These are phyloP conservation scores for Liparis tanakae DNA, from an alignment of 2,797 vertebrate genomes.

Conservation along the genomic window DNA sequence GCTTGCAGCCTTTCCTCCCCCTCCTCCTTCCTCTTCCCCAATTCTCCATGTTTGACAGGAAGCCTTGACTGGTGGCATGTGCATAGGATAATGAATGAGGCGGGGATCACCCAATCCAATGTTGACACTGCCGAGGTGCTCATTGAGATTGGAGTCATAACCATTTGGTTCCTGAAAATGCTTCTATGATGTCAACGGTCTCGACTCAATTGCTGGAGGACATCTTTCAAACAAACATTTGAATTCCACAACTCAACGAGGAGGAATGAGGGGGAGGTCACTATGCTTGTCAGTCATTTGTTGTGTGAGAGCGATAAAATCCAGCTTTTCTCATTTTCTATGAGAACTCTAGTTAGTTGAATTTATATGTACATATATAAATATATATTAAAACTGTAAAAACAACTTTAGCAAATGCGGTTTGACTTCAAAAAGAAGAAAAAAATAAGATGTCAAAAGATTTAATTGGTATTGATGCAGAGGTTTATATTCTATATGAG, in stretches of 20 bases:
- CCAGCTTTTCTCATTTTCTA: constrained; percentile 85
- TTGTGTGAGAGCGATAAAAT: constrained; percentile 78
- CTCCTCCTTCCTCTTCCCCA: constrained; percentile 20
- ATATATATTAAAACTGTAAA: constrained; percentile 84
- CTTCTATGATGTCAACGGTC: not conserved
- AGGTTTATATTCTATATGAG: constrained; percentile 87
- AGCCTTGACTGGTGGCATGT: constrained; percentile 19
- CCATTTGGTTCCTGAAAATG: constrained; percentile 19
- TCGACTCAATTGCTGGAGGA: constrained; percentile 5
- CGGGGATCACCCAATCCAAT: constrained; percentile 37
- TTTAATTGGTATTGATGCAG: constrained; percentile 83
- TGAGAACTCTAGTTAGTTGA: constrained; percentile 81
- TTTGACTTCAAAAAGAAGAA: constrained; percentile 69
- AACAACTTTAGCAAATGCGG: constrained; percentile 75
- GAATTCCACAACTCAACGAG: constrained; percentile 27
- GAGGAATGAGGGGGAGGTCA: constrained; percentile 22
- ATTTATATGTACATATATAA: constrained; percentile 86
- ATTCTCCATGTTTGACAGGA: constrained; percentile 35
- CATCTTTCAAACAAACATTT: constrained; percentile 26
- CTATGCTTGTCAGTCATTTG: constrained; percentile 74
- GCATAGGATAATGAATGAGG: constrained; percentile 29
- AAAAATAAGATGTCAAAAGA: constrained; percentile 64
- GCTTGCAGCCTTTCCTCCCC: constrained; percentile 45
- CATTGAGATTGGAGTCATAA: constrained; percentile 25
- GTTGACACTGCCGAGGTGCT: constrained; percentile 49